These are phyloP conservation scores for Polymixis flavicincta DNA, from an alignment of 2,888 invertebrate species.

Conservation along the genomic window DNA sequence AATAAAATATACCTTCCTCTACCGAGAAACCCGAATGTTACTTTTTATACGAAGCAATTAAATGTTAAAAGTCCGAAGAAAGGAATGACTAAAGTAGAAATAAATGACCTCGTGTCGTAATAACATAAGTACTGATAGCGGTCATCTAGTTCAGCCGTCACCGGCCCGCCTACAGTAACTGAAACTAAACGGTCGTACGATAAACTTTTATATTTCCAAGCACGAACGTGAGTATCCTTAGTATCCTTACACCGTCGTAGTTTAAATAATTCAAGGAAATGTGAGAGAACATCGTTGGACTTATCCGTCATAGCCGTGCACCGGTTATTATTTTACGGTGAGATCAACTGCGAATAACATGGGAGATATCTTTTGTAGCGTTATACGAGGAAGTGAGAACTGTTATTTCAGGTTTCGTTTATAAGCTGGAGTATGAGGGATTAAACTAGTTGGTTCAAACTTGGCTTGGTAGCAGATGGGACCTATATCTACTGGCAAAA, in stretches of 20 bases:
- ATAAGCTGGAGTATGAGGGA: not conserved
- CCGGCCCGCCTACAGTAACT: conserved; percentile 60
- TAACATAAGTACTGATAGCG: conserved; percentile 65
- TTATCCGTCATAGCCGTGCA: conserved; percentile 52
- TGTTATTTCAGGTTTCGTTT: conserved; percentile 30
- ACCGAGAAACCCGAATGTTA: not conserved
- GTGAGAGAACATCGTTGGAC: conserved; percentile 50
- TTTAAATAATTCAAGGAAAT: conserved; percentile 63
- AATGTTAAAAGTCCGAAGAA: conserved; percentile 1
- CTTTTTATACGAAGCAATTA: not conserved
- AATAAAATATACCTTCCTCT: not conserved
- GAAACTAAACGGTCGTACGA: conserved; percentile 73
- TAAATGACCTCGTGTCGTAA: conserved; percentile 51
- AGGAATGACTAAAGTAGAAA: conserved; percentile 16
- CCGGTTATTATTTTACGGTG: conserved; percentile 54
- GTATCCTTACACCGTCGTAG: conserved; percentile 42
- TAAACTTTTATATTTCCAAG: conserved; percentile 64
- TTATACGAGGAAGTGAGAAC: conserved; percentile 2
- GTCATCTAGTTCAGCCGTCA: conserved; percentile 70
- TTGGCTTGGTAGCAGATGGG: conserved; percentile 16
- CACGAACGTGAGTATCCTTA: conserved; percentile 40
- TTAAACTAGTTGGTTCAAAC: conserved; percentile 28
- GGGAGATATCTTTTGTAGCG: conserved; percentile 31
- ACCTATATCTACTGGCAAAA: conserved; percentile 21
- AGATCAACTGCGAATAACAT: conserved; percentile 54